Base-by-base conservation (phyloP, 2,113 vertebrate genomes). In the Heloderma charlesbogerti region DNA sequence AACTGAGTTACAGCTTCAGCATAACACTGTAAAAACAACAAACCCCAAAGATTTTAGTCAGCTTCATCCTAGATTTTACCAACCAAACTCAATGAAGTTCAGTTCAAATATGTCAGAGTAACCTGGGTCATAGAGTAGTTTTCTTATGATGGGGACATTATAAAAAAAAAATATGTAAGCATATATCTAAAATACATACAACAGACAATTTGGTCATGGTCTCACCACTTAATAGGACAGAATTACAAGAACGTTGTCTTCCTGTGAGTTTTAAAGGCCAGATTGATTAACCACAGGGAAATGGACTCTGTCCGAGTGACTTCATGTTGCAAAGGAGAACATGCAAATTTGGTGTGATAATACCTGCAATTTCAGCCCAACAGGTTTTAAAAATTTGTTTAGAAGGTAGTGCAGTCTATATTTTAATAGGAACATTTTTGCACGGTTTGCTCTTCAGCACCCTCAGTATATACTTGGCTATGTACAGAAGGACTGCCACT, bases 371-470 rank as follows among this genome's bases (percentile, higher is more conserved):
- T 54, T 92, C 72, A 88, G 57, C 31, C n/a, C 37, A 91, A 15
- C 90, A 85, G 1, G 45, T 37, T 22, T 88, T 20, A 63, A 20
- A n/a, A n/a, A n/a, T n/a, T 88, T 60, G n/a, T 84, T 75, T 72
- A 75, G 83, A 43, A 86, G 15, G 27, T 79, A 92, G 29, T 22
- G 72, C 67, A 71, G 72, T 84, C 81, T 86, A 20, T 83, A 2
- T 87, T 16, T 88, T 22, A 91, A 93, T 94, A 92, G 31, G 8
- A 90, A 8, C 88, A 2, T 78, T 96, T 94, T 93, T 90, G 90
- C 72, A 91, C 91, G 37, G 1, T 37, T 90, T 92, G 54, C 72
- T 92, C 75, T 96, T 94, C 79, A 93, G 57, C 57, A 18, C 90
- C n/a, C 34, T 57, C 77, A 51, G 75, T 43, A 83, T 86, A 8